Evolutionary conservation across 2,888 invertebrate genomes (phyloP).

Genomic region (Pyrochroa serraticornis): DNA sequence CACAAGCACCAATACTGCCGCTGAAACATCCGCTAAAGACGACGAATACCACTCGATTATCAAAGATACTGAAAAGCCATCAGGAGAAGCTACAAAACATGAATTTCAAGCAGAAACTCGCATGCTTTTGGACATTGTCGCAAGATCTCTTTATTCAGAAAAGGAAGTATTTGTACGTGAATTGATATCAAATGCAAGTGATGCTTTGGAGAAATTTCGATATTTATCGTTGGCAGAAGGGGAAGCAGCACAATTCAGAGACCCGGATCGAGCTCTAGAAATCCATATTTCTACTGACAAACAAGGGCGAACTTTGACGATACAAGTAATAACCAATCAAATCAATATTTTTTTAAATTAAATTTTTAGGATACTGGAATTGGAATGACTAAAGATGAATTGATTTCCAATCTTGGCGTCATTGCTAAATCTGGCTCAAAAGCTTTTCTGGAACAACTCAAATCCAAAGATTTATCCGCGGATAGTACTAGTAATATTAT

Average conservation of each 20-base stretch:
- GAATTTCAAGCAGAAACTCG: conserved; percentile 97
- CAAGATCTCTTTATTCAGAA: conserved; percentile 95
- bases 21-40: conserved; percentile 52
- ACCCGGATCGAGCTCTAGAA: conserved; percentile 75
- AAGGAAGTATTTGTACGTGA: conserved; percentile 97
- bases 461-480: conserved; percentile 65
- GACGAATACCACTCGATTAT: conserved; percentile 66
- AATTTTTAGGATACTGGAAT: conserved; percentile 82
- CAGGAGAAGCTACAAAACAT: conserved; percentile 68
- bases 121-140: conserved; percentile 95
- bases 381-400: conserved; percentile 93
- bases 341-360: conserved; percentile 2
- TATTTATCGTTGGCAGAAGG: conserved; percentile 71
- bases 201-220: conserved; percentile 93
- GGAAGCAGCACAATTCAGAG: conserved; percentile 60
- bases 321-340: conserved; percentile 69
- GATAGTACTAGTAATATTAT: conserved; percentile 80
- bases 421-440: conserved; percentile 97
- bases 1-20: conserved; percentile 44
- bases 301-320: conserved; percentile 79
- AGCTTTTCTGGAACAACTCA: conserved; percentile 85
- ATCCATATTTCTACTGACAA: conserved; percentile 91
- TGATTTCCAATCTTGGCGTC: conserved; percentile 89
- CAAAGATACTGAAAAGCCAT: conserved; percentile 65
- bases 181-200: conserved; percentile 95